These are phyloP conservation scores for Eristalis arbustorum DNA, from an alignment of 2,888 invertebrate genomes.

Conservation along the genomic window DNA sequence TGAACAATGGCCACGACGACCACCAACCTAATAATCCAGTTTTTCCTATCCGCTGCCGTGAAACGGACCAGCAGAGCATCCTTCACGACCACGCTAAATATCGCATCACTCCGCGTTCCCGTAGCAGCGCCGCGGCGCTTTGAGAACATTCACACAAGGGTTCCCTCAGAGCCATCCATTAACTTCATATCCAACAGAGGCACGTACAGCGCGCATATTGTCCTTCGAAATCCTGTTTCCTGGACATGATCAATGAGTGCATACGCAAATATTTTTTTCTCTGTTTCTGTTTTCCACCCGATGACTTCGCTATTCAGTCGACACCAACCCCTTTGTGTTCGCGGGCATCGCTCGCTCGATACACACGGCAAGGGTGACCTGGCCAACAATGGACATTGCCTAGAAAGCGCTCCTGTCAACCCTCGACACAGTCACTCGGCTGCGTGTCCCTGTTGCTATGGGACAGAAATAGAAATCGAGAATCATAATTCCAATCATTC, in stretches of 20 bases:
- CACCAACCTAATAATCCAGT: constrained; percentile 47
- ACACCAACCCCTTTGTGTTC: constrained; percentile 29
- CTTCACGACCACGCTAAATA: constrained; percentile 16
- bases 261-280: constrained; percentile 24
- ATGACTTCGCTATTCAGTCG: background rate
- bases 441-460: constrained; percentile 50
- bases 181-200: constrained; percentile 52
- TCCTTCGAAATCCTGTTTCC: constrained; percentile 53
- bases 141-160: background rate
- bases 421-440: background rate
- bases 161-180: constrained; percentile 58
- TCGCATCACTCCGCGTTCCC: background rate
- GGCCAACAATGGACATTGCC: constrained; percentile 48
- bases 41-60: background rate
- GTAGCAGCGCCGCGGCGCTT: background rate
- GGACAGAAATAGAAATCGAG: constrained; percentile 62
- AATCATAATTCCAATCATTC: constrained; percentile 60
- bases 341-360: too few species aligned
- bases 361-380: background rate
- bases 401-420: constrained; percentile 19
- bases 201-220: constrained; percentile 47
- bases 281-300: constrained; percentile 2
- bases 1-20: background rate
- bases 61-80: background rate
- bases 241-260: constrained; percentile 38